phyloP scores from a whole-genome alignment of 2,113 vertebrate species.

The Paramisgurnus dabryanus region DNA sequence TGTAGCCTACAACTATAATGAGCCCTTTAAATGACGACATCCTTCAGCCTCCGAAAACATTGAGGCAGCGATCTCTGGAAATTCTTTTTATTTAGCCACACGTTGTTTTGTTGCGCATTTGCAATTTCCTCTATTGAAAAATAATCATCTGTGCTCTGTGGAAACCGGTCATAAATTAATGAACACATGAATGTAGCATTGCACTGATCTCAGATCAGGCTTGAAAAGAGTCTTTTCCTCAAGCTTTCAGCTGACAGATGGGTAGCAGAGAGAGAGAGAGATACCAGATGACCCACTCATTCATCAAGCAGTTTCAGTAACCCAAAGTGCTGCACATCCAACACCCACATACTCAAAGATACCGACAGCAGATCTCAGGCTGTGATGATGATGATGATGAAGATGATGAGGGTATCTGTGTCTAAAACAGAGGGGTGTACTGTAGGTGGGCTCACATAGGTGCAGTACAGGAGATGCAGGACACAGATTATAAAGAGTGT shows the following conservation, averaged over 20 bases:
- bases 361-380: slow-evolving; percentile 21
- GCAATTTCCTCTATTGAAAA: slow-evolving; percentile 16
- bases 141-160: neutral
- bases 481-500: slow-evolving; percentile 18
- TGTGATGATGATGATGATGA: slow-evolving; percentile 23
- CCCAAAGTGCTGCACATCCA: slow-evolving; percentile 20
- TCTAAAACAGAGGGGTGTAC: slow-evolving; percentile 30
- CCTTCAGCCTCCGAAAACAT: neutral
- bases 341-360: slow-evolving; percentile 31
- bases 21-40: neutral
- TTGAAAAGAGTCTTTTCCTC: slow-evolving; percentile 13
- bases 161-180: slow-evolving; percentile 4
- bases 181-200: slow-evolving; percentile 4
- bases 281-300: slow-evolving; percentile 30
- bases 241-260: slow-evolving; percentile 17
- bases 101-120: neutral
- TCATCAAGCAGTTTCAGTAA: slow-evolving; percentile 31
- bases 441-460: slow-evolving; percentile 38
- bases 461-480: slow-evolving; percentile 32
- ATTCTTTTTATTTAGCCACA: neutral
- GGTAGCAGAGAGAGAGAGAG: slow-evolving; percentile 26
- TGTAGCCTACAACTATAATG: too few species aligned
- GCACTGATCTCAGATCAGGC: neutral
- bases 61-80: neutral
- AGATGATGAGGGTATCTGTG: slow-evolving; percentile 40